A percentile compares a stretch with the other conserved stretches of the same genome.
Conservation (phyloP, 2,797 vertebrate species). For the Naso thynnoides region DNA sequence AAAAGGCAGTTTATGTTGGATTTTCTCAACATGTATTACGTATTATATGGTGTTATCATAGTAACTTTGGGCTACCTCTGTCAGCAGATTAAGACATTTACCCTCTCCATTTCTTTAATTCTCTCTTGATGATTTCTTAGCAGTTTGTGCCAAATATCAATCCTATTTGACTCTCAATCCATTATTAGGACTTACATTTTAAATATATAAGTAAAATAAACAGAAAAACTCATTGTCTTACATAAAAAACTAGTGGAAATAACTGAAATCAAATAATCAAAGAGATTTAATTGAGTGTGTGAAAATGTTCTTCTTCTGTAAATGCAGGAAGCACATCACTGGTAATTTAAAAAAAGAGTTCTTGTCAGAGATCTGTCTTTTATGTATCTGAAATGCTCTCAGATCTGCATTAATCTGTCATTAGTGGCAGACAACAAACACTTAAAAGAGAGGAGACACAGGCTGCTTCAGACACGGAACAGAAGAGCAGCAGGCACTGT, state of each 20-base stretch:
- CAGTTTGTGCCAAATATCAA: not conserved
- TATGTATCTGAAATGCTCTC: slow-evolving; percentile 58
- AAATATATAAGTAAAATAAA: not conserved
- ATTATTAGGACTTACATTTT: slow-evolving; percentile 3
- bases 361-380: slow-evolving; percentile 52
- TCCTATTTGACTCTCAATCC: not conserved
- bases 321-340: slow-evolving; percentile 55
- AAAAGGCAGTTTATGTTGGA: not conserved
- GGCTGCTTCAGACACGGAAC: slow-evolving; percentile 44
- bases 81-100: slow-evolving; percentile 6
- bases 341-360: slow-evolving; percentile 68
- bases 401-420: slow-evolving; percentile 78
- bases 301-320: slow-evolving; percentile 28
- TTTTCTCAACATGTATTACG: not conserved
- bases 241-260: slow-evolving; percentile 29
- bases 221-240: not conserved
- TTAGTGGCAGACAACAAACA: slow-evolving; percentile 74
- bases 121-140: not conserved
- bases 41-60: no score
- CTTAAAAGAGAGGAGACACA: slow-evolving; percentile 50
- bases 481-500: slow-evolving; percentile 52
- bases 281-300: slow-evolving; percentile 33
- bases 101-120: not conserved
- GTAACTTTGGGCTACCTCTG: not conserved
- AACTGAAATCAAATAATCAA: slow-evolving; percentile 40